Evolutionary conservation across 2,888 invertebrate genomes (phyloP), one percentile per base, ranked within the genome.

Genomic region (Trachelus stipa): DNA sequence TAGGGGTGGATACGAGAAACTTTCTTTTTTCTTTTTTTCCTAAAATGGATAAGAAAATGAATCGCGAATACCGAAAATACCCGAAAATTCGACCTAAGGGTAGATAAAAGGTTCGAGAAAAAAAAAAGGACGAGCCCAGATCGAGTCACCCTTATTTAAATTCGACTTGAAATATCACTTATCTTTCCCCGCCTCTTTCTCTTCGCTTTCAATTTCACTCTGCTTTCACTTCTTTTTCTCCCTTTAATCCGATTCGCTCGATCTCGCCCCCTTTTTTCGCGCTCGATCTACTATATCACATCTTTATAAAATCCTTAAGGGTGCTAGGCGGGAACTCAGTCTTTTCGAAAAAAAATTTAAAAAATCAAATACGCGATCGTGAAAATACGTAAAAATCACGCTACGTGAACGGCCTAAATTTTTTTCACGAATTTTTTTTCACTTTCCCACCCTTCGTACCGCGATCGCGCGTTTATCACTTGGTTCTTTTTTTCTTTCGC

Each of bases 241-340:
- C 33, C 56, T 30, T 73, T 40, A 73, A 34, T 68, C 40, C 33
- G 34, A 76, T 73, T 33, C 37, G 15, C 40, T 69, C 33, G 37
- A 74, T 74, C 40, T 56, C 73, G 56, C 40, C 15, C 76, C 77
- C n/a, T 71, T 37, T 34, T 77, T 81, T 76, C 79, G 35, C 79
- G 76, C 23, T 56, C 23, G 56, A 56, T 56, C 56, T 23, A 9
- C 56, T 23, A 12, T 11, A 71, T 71, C 15, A 71, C 71, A 71
- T 34, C 31, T 31, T 34, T 71, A 31, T 71, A n/a, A 69, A 12
- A 31, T 71, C 71, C 30, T 71, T 71, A 71, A n/a, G 71, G 31
- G 71, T 3, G 30, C 71, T 12, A 71, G 71, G 31, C 71, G 30
- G 31, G 12, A 30, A 56, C 30, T 71, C 71, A 31, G 71, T 71